A percentile compares a stretch with the other conserved stretches of the same genome.
phyloP scores from a whole-genome alignment of 2,888 invertebrate species.

The Dryocosmus kuriphilus region DNA sequence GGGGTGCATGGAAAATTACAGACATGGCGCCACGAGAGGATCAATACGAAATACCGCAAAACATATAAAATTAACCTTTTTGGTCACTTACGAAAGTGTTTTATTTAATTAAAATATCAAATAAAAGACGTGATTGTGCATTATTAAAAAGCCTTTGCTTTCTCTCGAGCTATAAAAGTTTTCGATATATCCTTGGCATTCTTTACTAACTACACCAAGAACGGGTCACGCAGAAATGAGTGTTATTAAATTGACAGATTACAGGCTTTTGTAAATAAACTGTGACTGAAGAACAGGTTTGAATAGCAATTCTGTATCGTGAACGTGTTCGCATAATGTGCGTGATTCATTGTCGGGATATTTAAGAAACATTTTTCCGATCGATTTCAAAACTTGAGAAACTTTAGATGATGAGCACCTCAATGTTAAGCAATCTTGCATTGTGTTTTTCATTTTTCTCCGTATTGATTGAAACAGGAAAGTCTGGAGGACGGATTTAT shows the following conservation, averaged over 20 bases:
- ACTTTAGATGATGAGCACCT: too few relatives aligned
- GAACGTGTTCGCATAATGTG: constrained; percentile 6
- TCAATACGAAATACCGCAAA: too few relatives aligned
- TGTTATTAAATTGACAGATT: constrained; percentile 10
- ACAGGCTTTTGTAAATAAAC: constrained; percentile 26
- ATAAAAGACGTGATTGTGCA: neutral
- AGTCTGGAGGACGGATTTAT: too few relatives aligned
- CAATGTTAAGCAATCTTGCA: too few relatives aligned
- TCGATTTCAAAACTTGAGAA: neutral
- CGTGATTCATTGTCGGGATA: constrained; percentile 12
- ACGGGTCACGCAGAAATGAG: constrained; percentile 26
- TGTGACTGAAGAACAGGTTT: constrained; percentile 19
- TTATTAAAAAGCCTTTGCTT: neutral
- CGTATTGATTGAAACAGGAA: neutral
- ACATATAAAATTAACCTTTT: too few relatives aligned
- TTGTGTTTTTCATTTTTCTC: neutral
- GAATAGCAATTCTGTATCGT: constrained; percentile 25
- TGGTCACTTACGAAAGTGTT: too few relatives aligned
- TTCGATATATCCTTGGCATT: constrained; percentile 23
- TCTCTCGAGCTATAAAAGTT: neutral
- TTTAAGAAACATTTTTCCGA: neutral
- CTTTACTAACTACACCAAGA: constrained; percentile 11
- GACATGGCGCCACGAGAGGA: constrained; percentile 36
- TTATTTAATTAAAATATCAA: too few relatives aligned
- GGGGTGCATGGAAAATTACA: constrained; percentile 58